These are phyloP conservation scores for Lithophane ornitopus DNA, from an alignment of 2,888 invertebrate species.

Conservation along the genomic window DNA sequence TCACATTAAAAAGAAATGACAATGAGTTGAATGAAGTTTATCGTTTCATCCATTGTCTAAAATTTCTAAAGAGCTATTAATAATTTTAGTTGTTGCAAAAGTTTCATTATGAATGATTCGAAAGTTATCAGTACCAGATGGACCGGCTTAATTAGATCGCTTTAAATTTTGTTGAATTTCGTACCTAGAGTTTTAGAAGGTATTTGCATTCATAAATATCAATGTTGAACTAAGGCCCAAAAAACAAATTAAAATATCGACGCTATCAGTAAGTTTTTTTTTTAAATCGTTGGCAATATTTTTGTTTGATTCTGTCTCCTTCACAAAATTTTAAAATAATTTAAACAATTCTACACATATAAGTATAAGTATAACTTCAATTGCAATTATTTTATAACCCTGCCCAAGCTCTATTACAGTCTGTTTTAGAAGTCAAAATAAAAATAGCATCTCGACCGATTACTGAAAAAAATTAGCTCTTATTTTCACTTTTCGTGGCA, in stretches of 20 bases:
- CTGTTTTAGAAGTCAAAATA: background rate
- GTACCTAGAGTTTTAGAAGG: slow-evolving; percentile 4
- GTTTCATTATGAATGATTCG: slow-evolving; percentile 56
- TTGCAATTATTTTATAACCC: background rate
- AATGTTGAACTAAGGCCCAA: background rate
- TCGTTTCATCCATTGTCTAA: slow-evolving; percentile 35
- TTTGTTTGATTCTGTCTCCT: background rate
- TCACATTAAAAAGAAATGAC: slow-evolving; percentile 17
- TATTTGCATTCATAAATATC: slow-evolving; percentile 13
- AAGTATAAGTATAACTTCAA: background rate
- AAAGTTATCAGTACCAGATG: slow-evolving; percentile 50
- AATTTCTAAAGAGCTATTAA: slow-evolving; percentile 43
- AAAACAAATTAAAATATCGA: background rate
- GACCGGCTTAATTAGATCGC: slow-evolving; percentile 43
- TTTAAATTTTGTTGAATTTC: slow-evolving; percentile 24
- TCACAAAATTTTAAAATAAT: background rate
- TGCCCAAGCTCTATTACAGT: too few species aligned
- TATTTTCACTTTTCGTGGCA: background rate
- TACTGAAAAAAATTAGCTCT: background rate
- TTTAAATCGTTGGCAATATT: background rate
- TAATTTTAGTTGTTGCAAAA: slow-evolving; percentile 49
- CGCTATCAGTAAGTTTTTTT: background rate
- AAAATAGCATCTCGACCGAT: too few species aligned
- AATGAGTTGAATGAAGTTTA: slow-evolving; percentile 16
- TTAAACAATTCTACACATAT: too few species aligned